Base-by-base conservation (phyloP, 2,113 vertebrate species). In the Gasterosteus aculeatus region DNA sequence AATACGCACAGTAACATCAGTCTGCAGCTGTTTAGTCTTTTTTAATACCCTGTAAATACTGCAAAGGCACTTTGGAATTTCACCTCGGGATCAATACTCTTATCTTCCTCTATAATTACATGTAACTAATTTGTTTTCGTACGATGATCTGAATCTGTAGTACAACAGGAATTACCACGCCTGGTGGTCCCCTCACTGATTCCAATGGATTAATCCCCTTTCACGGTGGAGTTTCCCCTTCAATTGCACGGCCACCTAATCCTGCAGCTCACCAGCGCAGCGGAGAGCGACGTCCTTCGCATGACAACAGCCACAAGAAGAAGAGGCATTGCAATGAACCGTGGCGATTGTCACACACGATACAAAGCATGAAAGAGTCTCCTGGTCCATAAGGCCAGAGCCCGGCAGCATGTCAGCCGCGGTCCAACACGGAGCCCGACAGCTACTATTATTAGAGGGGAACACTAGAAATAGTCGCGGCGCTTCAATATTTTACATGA, bases 211-310 rank as follows among this genome's bases (percentile, higher is more conserved):
- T 68, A n/a, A 84, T 85, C 81, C 53, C 44, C 67, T 82, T 86
- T 84, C 68, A 85, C 11, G 22, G 12, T 77, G 61, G 46, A 80
- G 80, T 86, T 80, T 81, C 49, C 41, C 5, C 71, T 80, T 85
- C 83, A 85, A 86, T 83, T 86, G 72, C 66, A 59, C 29, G 51
- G 63, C 59, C 60, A 63, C 63, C 68, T 83, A 81, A 86, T 81
- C 81, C 74, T 70, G 65, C 49, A 68, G 75, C 49, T 79, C 83
- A 80, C 83, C 73, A 85, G 83, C 75, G 59, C 33, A 80, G 69
- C 35, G 16, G 35, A 73, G 73, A 68, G 51, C 35, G 58, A 77
- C 33, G 54, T 67, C 69, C 56, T 80, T 49, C 26, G 54, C 16
- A 61, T 61, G 61, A 78, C 71, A 86, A 71, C 29, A 65, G 62